Evolutionary conservation across 2,113 vertebrate genomes (phyloP).

Genomic region (Onychostoma macrolepis): DNA sequence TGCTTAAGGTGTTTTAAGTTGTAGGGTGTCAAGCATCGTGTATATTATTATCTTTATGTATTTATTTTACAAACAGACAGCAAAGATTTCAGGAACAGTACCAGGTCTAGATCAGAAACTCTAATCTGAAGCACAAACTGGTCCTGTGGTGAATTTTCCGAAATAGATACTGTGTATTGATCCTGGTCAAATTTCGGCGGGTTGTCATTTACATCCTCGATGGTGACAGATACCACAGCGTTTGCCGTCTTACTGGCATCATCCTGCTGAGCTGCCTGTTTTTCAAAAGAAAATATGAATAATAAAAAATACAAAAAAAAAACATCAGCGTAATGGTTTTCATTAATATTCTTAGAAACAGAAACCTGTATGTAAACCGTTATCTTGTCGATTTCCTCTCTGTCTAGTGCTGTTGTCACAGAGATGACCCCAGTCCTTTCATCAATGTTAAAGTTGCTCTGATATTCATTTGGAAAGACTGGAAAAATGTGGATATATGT

Average conservation of each 20-base stretch:
- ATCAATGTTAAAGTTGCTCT: slow-evolving; percentile 60
- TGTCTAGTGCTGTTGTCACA: slow-evolving; percentile 67
- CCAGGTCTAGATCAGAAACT: slow-evolving; percentile 76
- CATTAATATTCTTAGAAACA: no score
- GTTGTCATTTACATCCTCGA: slow-evolving; percentile 67
- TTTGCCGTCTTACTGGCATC: slow-evolving; percentile 72
- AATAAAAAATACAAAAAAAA: no score
- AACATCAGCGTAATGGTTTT: no score
- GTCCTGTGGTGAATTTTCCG: no score
- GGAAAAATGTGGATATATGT: not conserved
- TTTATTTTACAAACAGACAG: not conserved
- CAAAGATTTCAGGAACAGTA: slow-evolving; percentile 29
- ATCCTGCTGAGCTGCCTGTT: slow-evolving; percentile 76
- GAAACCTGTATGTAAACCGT: slow-evolving; percentile 78
- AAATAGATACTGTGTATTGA: no score
- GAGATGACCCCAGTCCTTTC: slow-evolving; percentile 67
- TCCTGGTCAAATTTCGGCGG: no score
- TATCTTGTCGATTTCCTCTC: slow-evolving; percentile 72
- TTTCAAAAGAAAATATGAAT: no score
- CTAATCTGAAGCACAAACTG: slow-evolving; percentile 25
- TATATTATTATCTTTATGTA: no score
- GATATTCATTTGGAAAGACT: slow-evolving; percentile 72
- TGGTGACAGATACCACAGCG: slow-evolving; percentile 69
- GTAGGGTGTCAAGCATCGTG: no score
- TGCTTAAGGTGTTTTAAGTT: no score